These are phyloP conservation scores for Acrossocheilus fasciatus DNA, from an alignment of 2,797 vertebrate genomes.

Conservation along the genomic window DNA sequence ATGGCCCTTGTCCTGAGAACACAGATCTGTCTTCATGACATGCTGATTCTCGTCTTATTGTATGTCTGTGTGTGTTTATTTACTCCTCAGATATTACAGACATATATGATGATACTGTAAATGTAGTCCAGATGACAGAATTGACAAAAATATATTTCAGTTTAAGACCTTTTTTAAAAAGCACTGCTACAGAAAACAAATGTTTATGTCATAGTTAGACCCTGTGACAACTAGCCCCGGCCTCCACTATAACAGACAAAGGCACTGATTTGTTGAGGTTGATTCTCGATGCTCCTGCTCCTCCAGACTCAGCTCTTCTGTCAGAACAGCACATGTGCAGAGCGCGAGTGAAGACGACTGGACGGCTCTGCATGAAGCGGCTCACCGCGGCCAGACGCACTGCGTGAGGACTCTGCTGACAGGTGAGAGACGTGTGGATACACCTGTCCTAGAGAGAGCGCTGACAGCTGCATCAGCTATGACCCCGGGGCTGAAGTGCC, in stretches of 20 bases:
- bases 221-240: neutral
- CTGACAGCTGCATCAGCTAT: neutral
- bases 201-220: neutral
- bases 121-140: neutral
- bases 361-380: constrained; percentile 91
- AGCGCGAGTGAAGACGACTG: constrained; percentile 86
- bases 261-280: no score
- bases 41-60: neutral
- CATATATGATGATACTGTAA: neutral
- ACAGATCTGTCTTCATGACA: neutral
- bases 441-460: neutral
- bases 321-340: constrained; percentile 85
- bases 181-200: neutral
- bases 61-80: no score
- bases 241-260: neutral
- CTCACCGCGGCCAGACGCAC: constrained; percentile 84
- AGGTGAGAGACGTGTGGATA: constrained; percentile 73
- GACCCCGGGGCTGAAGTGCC: neutral
- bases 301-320: constrained; percentile 75
- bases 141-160: neutral
- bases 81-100: neutral
- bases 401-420: constrained; percentile 85
- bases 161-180: neutral
- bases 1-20: neutral
- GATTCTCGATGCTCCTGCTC: neutral